Evolutionary conservation across 2,113 vertebrate species (phyloP), one percentile per base, ranked within the genome.

Genomic region (Neoarius graeffei): DNA sequence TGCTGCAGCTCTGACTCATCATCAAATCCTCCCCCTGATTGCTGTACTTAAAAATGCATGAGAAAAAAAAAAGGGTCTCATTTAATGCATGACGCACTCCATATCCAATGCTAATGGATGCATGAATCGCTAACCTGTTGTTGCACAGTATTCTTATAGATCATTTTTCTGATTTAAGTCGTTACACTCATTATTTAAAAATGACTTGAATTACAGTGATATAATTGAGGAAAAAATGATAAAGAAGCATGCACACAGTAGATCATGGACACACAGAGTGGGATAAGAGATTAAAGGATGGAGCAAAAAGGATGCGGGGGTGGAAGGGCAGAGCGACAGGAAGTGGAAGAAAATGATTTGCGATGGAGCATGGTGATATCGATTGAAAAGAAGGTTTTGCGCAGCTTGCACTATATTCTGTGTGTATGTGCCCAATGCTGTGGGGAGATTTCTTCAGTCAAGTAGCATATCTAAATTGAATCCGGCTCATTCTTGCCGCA

Each of bases 391-490:
- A 83, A 62, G 71, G 17, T 82, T 83, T 87, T 76, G 54, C 35
- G 13, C 85, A 87, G 56, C 59, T 54, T 52, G 25, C 23, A n/a
- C 57, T 15, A n/a, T 73, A 35, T 48, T 48, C 9, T 42, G 73
- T 83, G 54, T 59, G 19, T 86, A 35, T n/a, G 27, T 48, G 19
- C 19, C 50, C n/a, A 20, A 1, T 52, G 48, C 60, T 23, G 20
- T 10, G 56, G 35, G 62, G 48, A 57, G 23, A 71, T 87, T 50
- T 42, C 54, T 81, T 69, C 56, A 60, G 57, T 67, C 82, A 67
- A 59, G 52, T 27, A 27, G 71, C 48, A 69, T 83, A 87, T 87
- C 86, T 69, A 88, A 88, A 88, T 88, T 84, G 82, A 88, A 79
- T 88, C 81, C 81, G 17, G 67, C 48, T 73, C 82, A 80, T 88